Percentiles rank a stretch among this genome's conserved stretches.
Conservation (phyloP, 2,113 vertebrate genomes). For the Seriola aureovittata region DNA sequence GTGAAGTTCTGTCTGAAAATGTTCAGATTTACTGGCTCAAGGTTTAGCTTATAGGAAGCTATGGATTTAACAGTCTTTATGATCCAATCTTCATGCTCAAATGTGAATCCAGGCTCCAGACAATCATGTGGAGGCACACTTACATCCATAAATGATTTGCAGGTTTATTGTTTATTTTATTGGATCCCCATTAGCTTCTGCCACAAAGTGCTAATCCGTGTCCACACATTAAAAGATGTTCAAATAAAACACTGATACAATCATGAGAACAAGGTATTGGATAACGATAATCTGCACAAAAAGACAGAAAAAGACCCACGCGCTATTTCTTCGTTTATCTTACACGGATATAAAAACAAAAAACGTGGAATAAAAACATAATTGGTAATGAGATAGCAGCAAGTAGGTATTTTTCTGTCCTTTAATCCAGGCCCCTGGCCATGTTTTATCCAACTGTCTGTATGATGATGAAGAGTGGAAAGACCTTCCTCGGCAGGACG, state of each 20-base stretch:
- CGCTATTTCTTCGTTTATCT: not conserved
- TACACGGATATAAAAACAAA: not conserved
- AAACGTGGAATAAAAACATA: not conserved
- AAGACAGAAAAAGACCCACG: not conserved
- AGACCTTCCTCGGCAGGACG: slow-evolving; percentile 35
- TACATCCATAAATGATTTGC: not conserved
- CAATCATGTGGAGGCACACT: too few species aligned
- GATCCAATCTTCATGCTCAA: not conserved
- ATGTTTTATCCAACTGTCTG: slow-evolving; percentile 58
- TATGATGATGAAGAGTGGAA: slow-evolving; percentile 68
- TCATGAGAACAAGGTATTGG: not conserved
- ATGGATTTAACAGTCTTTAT: not conserved
- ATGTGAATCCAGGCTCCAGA: not conserved
- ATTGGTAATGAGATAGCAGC: not conserved
- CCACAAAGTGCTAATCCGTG: not conserved
- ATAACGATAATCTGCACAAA: not conserved
- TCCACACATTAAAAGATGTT: not conserved
- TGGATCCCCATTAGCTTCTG: not conserved
- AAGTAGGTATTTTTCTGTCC: not conserved
- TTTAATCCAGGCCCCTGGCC: slow-evolving; percentile 23
- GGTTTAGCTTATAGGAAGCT: not conserved
- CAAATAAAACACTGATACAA: not conserved
- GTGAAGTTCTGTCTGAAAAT: not conserved
- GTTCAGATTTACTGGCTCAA: not conserved
- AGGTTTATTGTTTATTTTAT: not conserved